Conservation (phyloP, 2,113 vertebrate species). For the Phrynosoma blainvillii region DNA sequence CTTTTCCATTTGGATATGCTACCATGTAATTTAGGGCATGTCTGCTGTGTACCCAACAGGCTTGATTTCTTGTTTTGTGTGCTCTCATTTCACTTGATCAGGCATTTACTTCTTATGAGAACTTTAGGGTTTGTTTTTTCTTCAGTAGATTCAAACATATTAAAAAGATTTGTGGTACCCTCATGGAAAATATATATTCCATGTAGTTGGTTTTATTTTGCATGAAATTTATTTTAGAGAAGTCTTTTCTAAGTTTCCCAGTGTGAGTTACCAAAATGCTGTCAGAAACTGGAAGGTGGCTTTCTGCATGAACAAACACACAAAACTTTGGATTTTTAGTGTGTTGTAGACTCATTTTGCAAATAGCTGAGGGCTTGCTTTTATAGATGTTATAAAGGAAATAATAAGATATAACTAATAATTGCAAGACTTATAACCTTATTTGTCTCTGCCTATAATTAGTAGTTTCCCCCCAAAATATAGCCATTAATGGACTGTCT, state of each 20-base stretch:
- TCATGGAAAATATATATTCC: background rate
- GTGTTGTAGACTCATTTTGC: background rate
- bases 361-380: background rate
- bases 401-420: background rate
- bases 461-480: background rate
- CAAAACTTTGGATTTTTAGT: background rate
- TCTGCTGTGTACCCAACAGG: background rate
- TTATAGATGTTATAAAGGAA: background rate
- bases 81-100: background rate
- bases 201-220: background rate
- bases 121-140: background rate
- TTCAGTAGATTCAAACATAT: slow-evolving; percentile 14
- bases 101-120: background rate
- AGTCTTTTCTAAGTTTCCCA: slow-evolving; percentile 7
- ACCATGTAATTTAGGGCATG: background rate
- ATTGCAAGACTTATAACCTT: background rate
- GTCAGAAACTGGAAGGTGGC: background rate
- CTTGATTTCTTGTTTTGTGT: slow-evolving; percentile 12
- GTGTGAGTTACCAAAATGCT: background rate
- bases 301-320: background rate
- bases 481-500: slow-evolving; percentile 1
- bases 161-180: slow-evolving; percentile 5
- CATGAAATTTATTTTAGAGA: background rate
- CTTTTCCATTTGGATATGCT: background rate
- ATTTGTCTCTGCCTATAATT: background rate